These are phyloP conservation scores for Pterocles burchelli DNA, from an alignment of 2,113 vertebrate species.

Conservation along the genomic window DNA sequence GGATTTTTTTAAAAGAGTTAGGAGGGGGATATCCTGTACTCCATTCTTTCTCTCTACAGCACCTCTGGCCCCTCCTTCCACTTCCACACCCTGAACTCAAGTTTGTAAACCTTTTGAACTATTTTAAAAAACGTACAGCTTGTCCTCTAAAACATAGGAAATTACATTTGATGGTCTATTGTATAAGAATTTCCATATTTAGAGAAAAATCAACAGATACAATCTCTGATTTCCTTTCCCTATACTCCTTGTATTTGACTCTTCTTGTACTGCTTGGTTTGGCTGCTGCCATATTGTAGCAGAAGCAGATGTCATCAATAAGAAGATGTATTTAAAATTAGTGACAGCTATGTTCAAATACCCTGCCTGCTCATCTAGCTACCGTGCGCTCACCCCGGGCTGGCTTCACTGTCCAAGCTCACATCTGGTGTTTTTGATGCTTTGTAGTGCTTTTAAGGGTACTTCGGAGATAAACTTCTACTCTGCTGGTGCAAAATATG, in stretches of 20 bases:
- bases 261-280: constrained; percentile 5
- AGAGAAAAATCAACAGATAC: constrained; percentile 68
- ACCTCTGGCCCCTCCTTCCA: constrained; percentile 34
- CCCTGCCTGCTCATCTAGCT: not conserved
- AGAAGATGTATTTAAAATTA: not conserved
- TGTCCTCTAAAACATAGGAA: constrained; percentile 62
- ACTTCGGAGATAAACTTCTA: not conserved
- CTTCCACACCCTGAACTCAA: constrained; percentile 51
- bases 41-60: not conserved
- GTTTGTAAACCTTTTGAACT: constrained; percentile 59
- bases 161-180: constrained; percentile 65
- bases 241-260: constrained; percentile 29
- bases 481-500: not conserved
- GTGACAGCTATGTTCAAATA: not conserved
- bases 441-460: not conserved
- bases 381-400: rapidly evolving
- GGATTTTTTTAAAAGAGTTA: not conserved
- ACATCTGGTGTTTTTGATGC: not conserved
- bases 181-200: constrained; percentile 69
- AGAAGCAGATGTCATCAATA: not conserved
- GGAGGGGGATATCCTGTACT: constrained; percentile 28
- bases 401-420: not conserved
- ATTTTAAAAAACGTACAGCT: constrained; percentile 64
- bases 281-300: not conserved
- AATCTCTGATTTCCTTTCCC: constrained; percentile 66